A percentile compares a stretch with the other conserved stretches of the same genome.
Conservation (phyloP, 2,113 vertebrate genomes). For the Pterophyllum scalare region DNA sequence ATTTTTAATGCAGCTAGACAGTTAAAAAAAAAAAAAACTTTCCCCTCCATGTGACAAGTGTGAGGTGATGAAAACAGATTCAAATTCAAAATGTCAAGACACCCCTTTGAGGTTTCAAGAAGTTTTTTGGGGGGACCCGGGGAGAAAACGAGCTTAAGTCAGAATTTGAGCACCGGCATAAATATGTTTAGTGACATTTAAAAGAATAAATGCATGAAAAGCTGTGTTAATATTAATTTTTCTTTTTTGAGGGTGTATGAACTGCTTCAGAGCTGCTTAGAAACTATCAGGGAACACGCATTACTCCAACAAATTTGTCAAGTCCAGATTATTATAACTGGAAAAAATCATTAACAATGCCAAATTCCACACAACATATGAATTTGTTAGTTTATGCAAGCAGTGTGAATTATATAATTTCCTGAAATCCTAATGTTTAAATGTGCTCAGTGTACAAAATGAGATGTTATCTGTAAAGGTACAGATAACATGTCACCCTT, state of each 20-base stretch:
- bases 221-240: too few species aligned
- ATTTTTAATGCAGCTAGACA: not conserved
- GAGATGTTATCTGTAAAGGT: slow-evolving; percentile 9
- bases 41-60: not conserved
- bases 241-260: not conserved
- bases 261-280: not conserved
- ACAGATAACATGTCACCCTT: slow-evolving; percentile 26
- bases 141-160: not conserved
- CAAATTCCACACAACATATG: slow-evolving; percentile 4
- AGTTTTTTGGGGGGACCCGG: not conserved
- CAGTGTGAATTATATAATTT: not conserved
- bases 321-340: slow-evolving; percentile 47
- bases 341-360: slow-evolving; percentile 16
- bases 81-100: slow-evolving; percentile 18
- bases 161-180: not conserved
- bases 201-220: not conserved
- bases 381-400: not conserved
- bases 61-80: slow-evolving; percentile 25
- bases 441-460: slow-evolving; percentile 3
- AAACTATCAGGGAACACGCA: slow-evolving; percentile 36
- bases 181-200: not conserved
- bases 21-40: not conserved
- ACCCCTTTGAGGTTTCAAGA: slow-evolving; percentile 1
- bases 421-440: not conserved
- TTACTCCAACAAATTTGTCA: slow-evolving; percentile 45